Evolutionary conservation across 2,113 vertebrate genomes (phyloP).

Genomic region (Hemibagrus wyckioides): DNA sequence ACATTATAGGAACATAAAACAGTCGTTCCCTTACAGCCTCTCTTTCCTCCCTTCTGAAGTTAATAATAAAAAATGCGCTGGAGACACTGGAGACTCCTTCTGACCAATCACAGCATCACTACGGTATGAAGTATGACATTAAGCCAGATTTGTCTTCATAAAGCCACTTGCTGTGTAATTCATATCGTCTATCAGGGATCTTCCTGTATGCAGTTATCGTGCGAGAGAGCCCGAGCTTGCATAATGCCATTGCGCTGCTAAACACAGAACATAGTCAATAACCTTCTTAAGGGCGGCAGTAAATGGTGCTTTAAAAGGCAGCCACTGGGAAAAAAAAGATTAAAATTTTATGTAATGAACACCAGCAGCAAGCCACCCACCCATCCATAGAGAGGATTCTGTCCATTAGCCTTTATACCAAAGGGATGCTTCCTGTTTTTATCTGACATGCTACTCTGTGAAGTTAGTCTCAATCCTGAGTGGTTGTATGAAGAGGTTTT

Average conservation of each 20-base stretch:
- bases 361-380: neutral
- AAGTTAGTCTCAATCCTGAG: neutral
- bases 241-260: constrained; percentile 18
- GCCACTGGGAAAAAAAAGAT: constrained; percentile 7
- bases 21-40: neutral
- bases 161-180: constrained; percentile 4
- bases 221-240: constrained; percentile 32
- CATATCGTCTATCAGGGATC: neutral
- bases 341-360: constrained; percentile 27
- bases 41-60: neutral
- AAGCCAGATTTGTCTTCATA: neutral
- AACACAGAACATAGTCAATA: constrained; percentile 33
- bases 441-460: neutral
- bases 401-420: constrained; percentile 30
- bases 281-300: constrained; percentile 19
- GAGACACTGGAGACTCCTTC: neutral
- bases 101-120: neutral
- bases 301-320: constrained; percentile 35
- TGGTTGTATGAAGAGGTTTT: neutral
- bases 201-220: constrained; percentile 3
- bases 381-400: neutral
- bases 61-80: neutral
- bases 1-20: neutral
- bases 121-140: neutral
- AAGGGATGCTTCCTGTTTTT: neutral